These are phyloP conservation scores for Phyllotreta striolata DNA, from an alignment of 2,888 invertebrate genomes.

Conservation along the genomic window DNA sequence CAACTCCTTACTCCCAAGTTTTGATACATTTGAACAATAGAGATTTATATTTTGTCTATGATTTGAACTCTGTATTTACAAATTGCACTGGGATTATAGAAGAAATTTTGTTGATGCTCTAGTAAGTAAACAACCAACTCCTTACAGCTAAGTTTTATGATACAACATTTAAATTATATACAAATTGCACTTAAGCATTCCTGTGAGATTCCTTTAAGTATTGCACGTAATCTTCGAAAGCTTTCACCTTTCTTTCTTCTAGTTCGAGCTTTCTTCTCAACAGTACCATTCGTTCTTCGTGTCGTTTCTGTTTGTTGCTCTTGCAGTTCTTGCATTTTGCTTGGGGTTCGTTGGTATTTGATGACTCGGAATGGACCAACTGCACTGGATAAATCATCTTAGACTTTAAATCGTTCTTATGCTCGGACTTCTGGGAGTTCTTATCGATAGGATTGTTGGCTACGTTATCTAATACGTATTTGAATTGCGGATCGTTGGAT, in stretches of 20 bases:
- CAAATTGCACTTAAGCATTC: constrained; percentile 4
- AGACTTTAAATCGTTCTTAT: neutral
- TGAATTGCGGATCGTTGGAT: constrained; percentile 34
- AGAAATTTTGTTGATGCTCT: too few relatives aligned
- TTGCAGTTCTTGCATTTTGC: constrained; percentile 28
- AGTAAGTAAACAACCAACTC: too few relatives aligned
- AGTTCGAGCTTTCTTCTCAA: constrained; percentile 34
- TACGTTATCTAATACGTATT: neutral
- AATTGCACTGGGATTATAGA: too few relatives aligned
- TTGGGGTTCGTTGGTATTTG: neutral
- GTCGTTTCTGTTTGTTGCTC: constrained; percentile 36
- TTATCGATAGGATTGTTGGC: neutral
- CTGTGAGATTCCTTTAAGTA: constrained; percentile 28
- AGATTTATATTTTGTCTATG: too few relatives aligned
- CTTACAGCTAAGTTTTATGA: constrained; percentile 1
- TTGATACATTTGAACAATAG: too few relatives aligned
- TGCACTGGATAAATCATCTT: neutral
- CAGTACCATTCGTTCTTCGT: constrained; percentile 35
- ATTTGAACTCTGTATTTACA: too few relatives aligned
- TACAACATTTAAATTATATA: neutral
- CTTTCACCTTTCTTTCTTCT: constrained; percentile 36
- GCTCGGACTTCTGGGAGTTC: neutral
- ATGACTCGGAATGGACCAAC: neutral
- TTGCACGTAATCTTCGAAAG: constrained; percentile 36
- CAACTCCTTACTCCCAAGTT: neutral